Conservation (phyloP, 1,140 invertebrate genomes). For the Bombus terrestris region DNA sequence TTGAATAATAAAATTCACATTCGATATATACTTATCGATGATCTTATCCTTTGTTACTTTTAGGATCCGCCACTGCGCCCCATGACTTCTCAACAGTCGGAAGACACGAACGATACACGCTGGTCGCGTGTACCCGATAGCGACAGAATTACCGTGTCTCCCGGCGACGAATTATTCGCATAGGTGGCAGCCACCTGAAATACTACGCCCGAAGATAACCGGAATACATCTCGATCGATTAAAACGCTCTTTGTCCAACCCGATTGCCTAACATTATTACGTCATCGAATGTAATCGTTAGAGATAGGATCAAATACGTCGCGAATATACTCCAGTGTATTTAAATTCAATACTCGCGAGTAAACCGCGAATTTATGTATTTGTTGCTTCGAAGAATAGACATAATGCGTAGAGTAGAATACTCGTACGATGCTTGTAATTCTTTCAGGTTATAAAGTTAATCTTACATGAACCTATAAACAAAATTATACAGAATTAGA, state of each 20-base stretch:
- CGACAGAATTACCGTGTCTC: conserved; percentile 4
- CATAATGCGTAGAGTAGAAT: too few relatives aligned
- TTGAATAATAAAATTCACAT: too few relatives aligned
- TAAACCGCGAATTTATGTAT: background rate
- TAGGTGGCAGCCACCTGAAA: conserved; percentile 13
- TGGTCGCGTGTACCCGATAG: background rate
- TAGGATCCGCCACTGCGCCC: too few relatives aligned
- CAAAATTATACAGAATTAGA: too few relatives aligned
- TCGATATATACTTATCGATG: too few relatives aligned
- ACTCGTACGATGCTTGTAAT: too few relatives aligned
- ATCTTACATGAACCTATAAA: too few relatives aligned
- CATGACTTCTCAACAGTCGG: background rate
- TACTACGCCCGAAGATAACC: background rate
- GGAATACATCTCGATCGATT: background rate
- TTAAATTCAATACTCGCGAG: too few relatives aligned
- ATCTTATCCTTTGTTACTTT: too few relatives aligned
- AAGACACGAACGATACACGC: background rate
- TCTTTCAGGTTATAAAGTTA: too few relatives aligned
- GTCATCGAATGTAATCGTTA: background rate
- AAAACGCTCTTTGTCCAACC: background rate
- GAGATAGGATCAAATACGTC: background rate
- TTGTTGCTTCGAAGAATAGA: background rate
- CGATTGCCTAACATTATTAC: background rate
- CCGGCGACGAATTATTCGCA: background rate
- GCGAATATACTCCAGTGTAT: background rate